A percentile compares a stretch with the other conserved stretches of the same genome.
These are phyloP conservation scores for Sparidentex hasta DNA, from an alignment of 2,797 vertebrate genomes.

Conservation along the genomic window DNA sequence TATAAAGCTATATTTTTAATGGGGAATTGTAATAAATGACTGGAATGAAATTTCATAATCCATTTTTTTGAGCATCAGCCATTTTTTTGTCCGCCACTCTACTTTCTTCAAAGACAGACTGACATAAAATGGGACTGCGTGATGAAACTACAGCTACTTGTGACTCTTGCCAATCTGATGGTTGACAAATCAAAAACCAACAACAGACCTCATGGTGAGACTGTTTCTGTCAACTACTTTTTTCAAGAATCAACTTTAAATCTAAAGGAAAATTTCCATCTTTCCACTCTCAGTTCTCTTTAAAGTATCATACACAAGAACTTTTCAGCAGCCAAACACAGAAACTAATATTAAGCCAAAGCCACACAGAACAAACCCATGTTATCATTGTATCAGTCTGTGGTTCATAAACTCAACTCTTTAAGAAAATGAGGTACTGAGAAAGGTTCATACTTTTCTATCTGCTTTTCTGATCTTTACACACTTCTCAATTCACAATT, in stretches of 20 bases:
- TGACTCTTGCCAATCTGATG: too few relatives aligned
- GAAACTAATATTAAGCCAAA: not conserved
- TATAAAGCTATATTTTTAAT: too few relatives aligned
- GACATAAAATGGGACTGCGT: too few relatives aligned
- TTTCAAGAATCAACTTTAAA: not conserved
- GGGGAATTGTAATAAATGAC: too few relatives aligned
- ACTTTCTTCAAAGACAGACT: too few relatives aligned
- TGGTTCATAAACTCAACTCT: not conserved
- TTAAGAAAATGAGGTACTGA: not conserved
- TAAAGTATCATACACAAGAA: rapidly evolving
- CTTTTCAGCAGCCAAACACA: not conserved
- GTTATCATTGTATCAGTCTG: not conserved
- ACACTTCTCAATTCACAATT: too few relatives aligned
- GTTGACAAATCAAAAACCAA: not conserved
- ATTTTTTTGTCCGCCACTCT: too few relatives aligned
- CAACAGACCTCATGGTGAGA: not conserved
- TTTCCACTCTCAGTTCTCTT: not conserved
- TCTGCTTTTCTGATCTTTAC: not conserved
- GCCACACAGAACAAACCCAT: not conserved
- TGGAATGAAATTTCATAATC: too few relatives aligned
- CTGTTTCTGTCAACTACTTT: not conserved
- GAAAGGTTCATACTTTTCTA: not conserved
- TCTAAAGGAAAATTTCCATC: not conserved
- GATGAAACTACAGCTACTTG: too few relatives aligned
- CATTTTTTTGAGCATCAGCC: too few relatives aligned